Evolutionary conservation across 2,113 vertebrate species (phyloP).

Genomic region (Scatophagus argus): DNA sequence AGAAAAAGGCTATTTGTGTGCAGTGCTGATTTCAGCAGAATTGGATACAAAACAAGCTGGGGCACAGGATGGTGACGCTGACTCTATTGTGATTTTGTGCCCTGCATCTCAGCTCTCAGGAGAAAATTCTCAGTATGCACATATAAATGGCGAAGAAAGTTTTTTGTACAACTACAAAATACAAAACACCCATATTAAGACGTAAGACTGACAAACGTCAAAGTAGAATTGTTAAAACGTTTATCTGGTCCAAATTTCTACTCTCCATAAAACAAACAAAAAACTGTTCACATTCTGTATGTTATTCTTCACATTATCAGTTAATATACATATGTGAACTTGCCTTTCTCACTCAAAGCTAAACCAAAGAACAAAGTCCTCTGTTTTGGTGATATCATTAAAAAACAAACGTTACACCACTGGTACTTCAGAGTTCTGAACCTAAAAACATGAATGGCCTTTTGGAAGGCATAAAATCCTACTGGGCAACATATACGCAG

Average conservation of each 20-base stretch:
- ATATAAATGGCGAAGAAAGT: not conserved
- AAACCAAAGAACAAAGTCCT: constrained; percentile 23
- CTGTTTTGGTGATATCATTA: constrained; percentile 9
- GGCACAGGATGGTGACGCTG: too few relatives aligned
- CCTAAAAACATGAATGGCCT: constrained; percentile 14
- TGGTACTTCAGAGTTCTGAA: constrained; percentile 5
- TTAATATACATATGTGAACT: not conserved
- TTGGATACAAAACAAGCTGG: not conserved
- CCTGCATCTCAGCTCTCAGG: not conserved
- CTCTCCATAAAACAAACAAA: not conserved
- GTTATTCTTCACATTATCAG: constrained; percentile 2
- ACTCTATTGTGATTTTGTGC: too few relatives aligned
- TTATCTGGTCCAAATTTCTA: not conserved
- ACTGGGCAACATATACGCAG: constrained; percentile 16
- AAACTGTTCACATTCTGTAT: not conserved
- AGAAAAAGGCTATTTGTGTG: too few relatives aligned
- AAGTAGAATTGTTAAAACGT: not conserved
- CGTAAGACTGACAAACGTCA: not conserved
- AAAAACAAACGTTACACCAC: not conserved
- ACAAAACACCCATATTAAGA: not conserved
- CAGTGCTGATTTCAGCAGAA: too few relatives aligned
- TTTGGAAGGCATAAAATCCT: constrained; percentile 5
- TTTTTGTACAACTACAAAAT: not conserved
- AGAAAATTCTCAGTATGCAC: not conserved
- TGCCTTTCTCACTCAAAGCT: not conserved